Percentiles rank a stretch among this genome's conserved stretches.
These are phyloP conservation scores for Acheta domesticus DNA, from an alignment of 2,888 invertebrate species.

Conservation along the genomic window DNA sequence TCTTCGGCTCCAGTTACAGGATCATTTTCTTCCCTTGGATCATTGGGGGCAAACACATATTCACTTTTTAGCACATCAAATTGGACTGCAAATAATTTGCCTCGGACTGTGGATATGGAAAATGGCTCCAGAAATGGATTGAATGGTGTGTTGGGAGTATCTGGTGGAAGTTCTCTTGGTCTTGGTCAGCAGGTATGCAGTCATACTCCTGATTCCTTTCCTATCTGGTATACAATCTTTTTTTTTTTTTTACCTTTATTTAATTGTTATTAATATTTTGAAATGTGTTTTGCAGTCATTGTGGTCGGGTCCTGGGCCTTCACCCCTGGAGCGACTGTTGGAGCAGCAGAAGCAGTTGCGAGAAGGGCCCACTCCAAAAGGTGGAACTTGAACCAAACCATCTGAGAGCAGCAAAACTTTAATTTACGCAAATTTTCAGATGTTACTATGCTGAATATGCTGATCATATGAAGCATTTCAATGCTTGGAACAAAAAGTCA, in stretches of 20 bases:
- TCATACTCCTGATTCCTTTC: no score
- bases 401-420: background rate
- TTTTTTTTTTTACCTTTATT: background rate
- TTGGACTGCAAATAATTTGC: constrained; percentile 26
- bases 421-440: background rate
- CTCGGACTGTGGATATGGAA: background rate
- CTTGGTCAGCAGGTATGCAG: constrained; percentile 34
- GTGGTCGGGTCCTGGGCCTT: constrained; percentile 74
- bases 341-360: constrained; percentile 72
- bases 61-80: constrained; percentile 42
- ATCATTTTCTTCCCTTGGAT: constrained; percentile 30
- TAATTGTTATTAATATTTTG: no score
- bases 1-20: constrained; percentile 25
- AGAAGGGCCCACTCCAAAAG: constrained; percentile 43
- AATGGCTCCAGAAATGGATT: constrained; percentile 23
- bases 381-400: constrained; percentile 46
- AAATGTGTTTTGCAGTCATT: constrained; percentile 55
- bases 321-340: constrained; percentile 72
- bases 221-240: background rate
- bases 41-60: constrained; percentile 38
- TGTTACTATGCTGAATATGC: constrained; percentile 11
- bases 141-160: constrained; percentile 29
- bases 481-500: background rate
- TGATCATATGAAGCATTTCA: constrained; percentile 11
- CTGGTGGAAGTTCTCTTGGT: constrained; percentile 27